Conservation (phyloP, 2,888 invertebrate species). For the Drosophila mayaguana region DNA sequence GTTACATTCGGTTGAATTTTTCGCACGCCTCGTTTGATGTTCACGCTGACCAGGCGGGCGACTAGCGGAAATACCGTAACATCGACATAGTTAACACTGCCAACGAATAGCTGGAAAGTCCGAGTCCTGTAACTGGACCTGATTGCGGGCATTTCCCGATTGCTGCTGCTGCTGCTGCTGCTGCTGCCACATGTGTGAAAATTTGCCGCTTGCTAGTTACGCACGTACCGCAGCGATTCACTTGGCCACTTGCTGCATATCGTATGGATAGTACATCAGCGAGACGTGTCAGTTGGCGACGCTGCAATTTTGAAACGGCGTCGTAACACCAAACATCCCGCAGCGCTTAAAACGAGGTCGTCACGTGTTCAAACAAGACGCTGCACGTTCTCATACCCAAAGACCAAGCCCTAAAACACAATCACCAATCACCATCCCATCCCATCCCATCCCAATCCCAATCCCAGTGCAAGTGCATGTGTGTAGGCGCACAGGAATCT, state of each 20-base stretch:
- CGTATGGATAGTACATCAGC: slow-evolving; percentile 23
- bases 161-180: not conserved
- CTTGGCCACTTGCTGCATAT: slow-evolving; percentile 48
- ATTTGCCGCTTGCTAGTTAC: slow-evolving; percentile 53
- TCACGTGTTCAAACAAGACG: slow-evolving; percentile 76
- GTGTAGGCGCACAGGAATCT: slow-evolving; percentile 54
- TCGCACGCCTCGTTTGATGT: slow-evolving; percentile 72
- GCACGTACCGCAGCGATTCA: slow-evolving; percentile 40
- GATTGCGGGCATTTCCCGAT: slow-evolving; percentile 53
- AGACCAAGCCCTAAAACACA: slow-evolving; percentile 14
- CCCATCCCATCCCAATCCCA: slow-evolving; percentile 21
- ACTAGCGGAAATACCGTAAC: slow-evolving; percentile 69
- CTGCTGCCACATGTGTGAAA: slow-evolving; percentile 67
- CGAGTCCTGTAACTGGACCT: slow-evolving; percentile 67
- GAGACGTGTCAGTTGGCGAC: slow-evolving; percentile 62
- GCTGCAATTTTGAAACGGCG: slow-evolving; percentile 51
- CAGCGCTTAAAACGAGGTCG: slow-evolving; percentile 70
- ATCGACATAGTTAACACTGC: slow-evolving; percentile 52
- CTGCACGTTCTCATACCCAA: slow-evolving; percentile 30
- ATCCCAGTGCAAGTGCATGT: slow-evolving; percentile 28
- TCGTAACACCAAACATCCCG: slow-evolving; percentile 57
- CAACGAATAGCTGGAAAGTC: slow-evolving; percentile 38
- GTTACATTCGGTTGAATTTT: slow-evolving; percentile 74
- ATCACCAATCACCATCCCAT: slow-evolving; percentile 13
- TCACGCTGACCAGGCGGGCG: slow-evolving; percentile 40